Evolutionary conservation across 2,888 invertebrate species (phyloP).

Genomic region (Cactoblastis cactorum): DNA sequence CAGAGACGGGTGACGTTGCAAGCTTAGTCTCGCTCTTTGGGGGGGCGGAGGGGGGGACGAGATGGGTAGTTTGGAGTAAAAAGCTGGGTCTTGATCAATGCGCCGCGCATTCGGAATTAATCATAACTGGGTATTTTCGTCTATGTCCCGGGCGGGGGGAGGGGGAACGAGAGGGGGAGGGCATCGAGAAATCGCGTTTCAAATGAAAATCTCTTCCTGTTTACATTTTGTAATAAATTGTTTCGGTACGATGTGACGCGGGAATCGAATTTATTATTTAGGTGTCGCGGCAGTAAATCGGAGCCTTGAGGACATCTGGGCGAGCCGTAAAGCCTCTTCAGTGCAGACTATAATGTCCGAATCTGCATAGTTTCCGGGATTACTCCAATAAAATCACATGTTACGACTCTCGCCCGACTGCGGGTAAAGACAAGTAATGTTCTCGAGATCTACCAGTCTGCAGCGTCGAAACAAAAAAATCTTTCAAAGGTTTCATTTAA

Average conservation of each 20-base stretch:
- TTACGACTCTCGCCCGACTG: not conserved
- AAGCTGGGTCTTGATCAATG: conserved; percentile 79
- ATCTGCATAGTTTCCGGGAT: conserved; percentile 7
- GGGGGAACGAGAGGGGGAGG: conserved; percentile 32
- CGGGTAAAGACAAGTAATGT: not conserved
- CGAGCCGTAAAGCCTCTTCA: conserved; percentile 16
- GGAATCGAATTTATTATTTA: conserved; percentile 52
- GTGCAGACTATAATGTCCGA: conserved; percentile 1
- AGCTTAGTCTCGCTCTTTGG: conserved; percentile 69
- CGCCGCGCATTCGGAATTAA: conserved; percentile 78
- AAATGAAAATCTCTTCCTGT: conserved; percentile 80
- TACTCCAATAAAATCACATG: conserved; percentile 1
- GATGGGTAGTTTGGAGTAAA: conserved; percentile 78
- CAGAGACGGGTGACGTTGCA: conserved; percentile 70
- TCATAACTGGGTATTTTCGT: conserved; percentile 80
- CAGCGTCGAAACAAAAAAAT: too few species aligned
- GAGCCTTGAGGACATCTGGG: conserved; percentile 17
- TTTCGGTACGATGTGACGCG: conserved; percentile 65
- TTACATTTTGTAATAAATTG: conserved; percentile 80
- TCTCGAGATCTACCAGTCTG: too few species aligned
- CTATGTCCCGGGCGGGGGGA: conserved; percentile 53
- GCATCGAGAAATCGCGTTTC: conserved; percentile 74
- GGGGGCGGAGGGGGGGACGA: conserved; percentile 45
- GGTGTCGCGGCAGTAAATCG: conserved; percentile 22
- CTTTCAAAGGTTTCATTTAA: too few species aligned